These are phyloP conservation scores for Hartigia nigra DNA, from an alignment of 2,888 invertebrate genomes.

Conservation along the genomic window DNA sequence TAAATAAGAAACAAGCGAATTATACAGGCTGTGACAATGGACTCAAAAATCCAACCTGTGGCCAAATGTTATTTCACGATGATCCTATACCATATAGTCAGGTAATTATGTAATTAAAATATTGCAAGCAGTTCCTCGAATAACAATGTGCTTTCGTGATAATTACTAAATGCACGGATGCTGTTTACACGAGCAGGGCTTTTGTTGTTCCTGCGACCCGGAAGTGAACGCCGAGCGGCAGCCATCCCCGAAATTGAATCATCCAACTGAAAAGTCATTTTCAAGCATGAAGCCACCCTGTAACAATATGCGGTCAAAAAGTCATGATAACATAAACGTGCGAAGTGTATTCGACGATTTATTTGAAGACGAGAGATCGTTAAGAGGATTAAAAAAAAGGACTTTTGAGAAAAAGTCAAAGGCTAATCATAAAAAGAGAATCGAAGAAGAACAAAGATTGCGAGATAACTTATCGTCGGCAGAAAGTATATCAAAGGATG, in stretches of 20 bases:
- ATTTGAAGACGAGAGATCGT: not conserved
- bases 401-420: no score
- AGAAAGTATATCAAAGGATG: not conserved
- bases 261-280: not conserved
- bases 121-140: not conserved
- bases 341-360: not conserved
- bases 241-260: constrained; percentile 21
- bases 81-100: constrained; percentile 65
- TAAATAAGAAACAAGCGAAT: constrained; percentile 60
- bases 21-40: constrained; percentile 64
- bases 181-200: constrained; percentile 54
- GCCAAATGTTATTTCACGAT: constrained; percentile 59
- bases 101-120: constrained; percentile 26
- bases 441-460: not conserved
- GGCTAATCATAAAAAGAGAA: no score
- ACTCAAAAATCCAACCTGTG: constrained; percentile 63
- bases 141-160: not conserved
- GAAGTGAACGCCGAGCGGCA: constrained; percentile 49
- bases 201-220: constrained; percentile 67
- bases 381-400: not conserved
- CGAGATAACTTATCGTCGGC: not conserved
- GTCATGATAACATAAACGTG: not conserved
- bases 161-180: not conserved
- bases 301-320: not conserved
- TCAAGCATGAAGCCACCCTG: not conserved